Conservation (phyloP, 2,797 vertebrate genomes). For the Channallabes apus region DNA sequence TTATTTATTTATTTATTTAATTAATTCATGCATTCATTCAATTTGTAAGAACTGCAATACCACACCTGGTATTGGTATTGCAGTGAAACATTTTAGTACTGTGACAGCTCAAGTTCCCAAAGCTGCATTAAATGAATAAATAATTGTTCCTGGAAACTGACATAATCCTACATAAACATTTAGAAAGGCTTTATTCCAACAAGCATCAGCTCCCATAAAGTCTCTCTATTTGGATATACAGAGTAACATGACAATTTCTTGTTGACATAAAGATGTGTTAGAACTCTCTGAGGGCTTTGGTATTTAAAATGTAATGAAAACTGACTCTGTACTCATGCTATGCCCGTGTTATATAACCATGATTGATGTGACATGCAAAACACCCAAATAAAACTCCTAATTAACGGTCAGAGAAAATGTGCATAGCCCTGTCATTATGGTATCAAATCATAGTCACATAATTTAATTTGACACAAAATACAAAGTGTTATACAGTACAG, state of each 20-base stretch:
- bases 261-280: constrained; percentile 4
- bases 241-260: neutral
- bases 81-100: neutral
- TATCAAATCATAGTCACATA: neutral
- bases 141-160: constrained; percentile 11
- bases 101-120: neutral
- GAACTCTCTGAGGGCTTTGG: neutral
- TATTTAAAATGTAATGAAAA: neutral
- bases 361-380: constrained; percentile 12
- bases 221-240: neutral
- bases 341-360: neutral
- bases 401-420: neutral
- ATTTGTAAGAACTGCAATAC: neutral
- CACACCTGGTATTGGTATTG: neutral
- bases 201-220: neutral
- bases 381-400: neutral
- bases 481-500: neutral
- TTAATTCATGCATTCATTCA: too few relatives aligned
- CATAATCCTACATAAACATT: constrained; percentile 4
- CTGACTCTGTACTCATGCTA: neutral
- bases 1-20: too few relatives aligned
- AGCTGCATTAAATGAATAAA: neutral
- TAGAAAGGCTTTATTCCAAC: constrained; percentile 13
- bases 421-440: neutral
- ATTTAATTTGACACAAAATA: neutral